Evolutionary conservation across 2,797 vertebrate species (phyloP), one percentile per base, ranked within the genome.

Genomic region (Fringilla coelebs): DNA sequence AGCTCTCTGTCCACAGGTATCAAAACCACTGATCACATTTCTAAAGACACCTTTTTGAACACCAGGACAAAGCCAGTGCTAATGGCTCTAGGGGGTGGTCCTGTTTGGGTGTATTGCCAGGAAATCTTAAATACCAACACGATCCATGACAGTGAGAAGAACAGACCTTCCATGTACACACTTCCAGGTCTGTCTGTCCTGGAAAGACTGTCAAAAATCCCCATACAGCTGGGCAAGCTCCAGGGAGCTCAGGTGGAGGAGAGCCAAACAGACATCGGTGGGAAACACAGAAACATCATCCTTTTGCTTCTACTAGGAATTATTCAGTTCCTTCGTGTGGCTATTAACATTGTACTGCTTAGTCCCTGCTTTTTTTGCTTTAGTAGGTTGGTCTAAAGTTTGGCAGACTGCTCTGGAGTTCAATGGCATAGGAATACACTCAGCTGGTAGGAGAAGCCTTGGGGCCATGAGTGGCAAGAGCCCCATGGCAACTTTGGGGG

Each of bases 21-120:
- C 10, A 58, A 52, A 88, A 17, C 3, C 6, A 22, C n/a, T 55
- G 11, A 34, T 38, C 3, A 11, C 1, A 2, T 70, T 54, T 11
- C n/a, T 66, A 38, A 81, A 71, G 12, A 32, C 3, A 1, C 22
- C 6, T 11, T 55, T 77, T 57, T 24, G 28, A 72, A 38, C 15
- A 73, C 9, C 22, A 13, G 7, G 12, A 25, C 17, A 70, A 91
- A 66, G 9, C 3, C 28, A 22, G 19, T 26, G 9, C 3, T 79
- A 58, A 22, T 28, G 19, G 8, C 29, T 28, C 1, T 9, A 40
- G 3, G 3, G 3, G 0, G 4, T 38, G 4, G 3, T 41, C 13
- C 4, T 52, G 1, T 65, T 66, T 4, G 3, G 1, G 6, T 48
- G 2, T 36, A 17, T 31, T 38, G 1, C 1, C 63, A 46, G 36